Conservation (phyloP, 2,113 vertebrate genomes). For the Pteronura brasiliensis region DNA sequence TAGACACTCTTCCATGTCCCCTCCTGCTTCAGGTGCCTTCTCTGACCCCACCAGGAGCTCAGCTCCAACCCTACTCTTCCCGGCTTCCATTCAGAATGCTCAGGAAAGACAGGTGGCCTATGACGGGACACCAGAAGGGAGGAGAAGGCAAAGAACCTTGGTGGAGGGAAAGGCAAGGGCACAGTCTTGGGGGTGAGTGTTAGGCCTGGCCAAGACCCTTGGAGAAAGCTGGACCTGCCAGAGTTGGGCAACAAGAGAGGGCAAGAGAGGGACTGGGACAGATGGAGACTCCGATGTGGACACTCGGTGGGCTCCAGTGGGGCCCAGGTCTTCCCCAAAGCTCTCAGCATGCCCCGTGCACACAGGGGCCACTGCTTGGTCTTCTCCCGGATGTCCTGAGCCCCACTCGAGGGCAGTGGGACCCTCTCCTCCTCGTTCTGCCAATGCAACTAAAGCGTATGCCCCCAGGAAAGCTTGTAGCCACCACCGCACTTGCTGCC, state of each 20-base stretch:
- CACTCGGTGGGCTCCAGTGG: background rate
- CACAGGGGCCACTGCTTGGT: background rate
- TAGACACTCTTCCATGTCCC: background rate
- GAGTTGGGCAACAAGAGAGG: background rate
- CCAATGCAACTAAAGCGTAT: background rate
- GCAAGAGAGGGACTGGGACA: background rate
- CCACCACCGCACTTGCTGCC: background rate
- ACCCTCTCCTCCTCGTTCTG: background rate
- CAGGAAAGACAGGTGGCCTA: background rate
- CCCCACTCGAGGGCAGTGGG: background rate
- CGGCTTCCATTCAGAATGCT: background rate
- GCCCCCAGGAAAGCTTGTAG: background rate
- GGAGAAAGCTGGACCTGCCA: background rate
- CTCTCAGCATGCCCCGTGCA: background rate
- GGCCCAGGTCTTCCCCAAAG: background rate
- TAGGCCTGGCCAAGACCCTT: background rate
- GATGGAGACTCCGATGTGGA: background rate
- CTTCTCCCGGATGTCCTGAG: background rate
- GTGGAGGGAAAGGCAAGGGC: background rate
- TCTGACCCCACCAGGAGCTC: background rate
- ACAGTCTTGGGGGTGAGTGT: background rate
- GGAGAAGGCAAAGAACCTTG: background rate
- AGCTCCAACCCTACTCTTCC: background rate
- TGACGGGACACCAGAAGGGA: background rate
- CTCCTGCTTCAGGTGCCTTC: background rate